phyloP scores from a whole-genome alignment of 2,888 invertebrate species.

The Cerastoderma edule region DNA sequence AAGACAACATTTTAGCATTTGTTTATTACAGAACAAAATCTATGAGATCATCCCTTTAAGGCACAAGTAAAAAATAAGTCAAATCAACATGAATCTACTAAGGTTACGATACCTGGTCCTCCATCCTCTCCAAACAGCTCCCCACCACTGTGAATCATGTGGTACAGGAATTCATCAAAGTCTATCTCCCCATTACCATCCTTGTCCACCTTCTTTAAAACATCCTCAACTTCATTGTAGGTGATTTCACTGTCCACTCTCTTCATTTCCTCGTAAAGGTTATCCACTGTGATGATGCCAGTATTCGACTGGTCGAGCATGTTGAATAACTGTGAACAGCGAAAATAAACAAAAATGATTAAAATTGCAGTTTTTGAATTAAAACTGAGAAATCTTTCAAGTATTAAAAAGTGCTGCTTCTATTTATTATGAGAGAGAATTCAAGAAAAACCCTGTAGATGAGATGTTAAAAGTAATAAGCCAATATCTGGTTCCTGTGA shows the following conservation, averaged over 20 bases:
- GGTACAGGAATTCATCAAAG: constrained; percentile 75
- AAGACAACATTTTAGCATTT: too few species aligned
- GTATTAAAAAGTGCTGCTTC: too few species aligned
- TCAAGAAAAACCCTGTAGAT: too few species aligned
- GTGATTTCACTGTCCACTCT: constrained; percentile 70
- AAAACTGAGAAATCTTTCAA: not conserved
- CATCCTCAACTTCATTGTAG: constrained; percentile 67
- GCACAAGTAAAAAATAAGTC: too few species aligned
- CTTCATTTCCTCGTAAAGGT: constrained; percentile 66
- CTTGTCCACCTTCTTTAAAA: constrained; percentile 69
- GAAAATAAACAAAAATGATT: not conserved
- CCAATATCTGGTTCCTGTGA: too few species aligned
- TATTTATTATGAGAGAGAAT: too few species aligned
- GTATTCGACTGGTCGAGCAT: constrained; percentile 71
- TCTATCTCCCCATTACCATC: constrained; percentile 74
- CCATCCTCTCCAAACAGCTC: constrained; percentile 40
- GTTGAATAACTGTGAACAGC: constrained; percentile 70
- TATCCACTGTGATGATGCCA: constrained; percentile 68
- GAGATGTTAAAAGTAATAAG: too few species aligned
- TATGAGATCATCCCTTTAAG: too few species aligned
- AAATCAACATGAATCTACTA: too few species aligned
- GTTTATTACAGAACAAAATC: too few species aligned
- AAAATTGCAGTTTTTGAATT: not conserved
- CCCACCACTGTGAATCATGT: constrained; percentile 66
- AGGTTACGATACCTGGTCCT: constrained; percentile 18